Conservation (phyloP, 1,140 invertebrate genomes). For the Bemisia tabaci region DNA sequence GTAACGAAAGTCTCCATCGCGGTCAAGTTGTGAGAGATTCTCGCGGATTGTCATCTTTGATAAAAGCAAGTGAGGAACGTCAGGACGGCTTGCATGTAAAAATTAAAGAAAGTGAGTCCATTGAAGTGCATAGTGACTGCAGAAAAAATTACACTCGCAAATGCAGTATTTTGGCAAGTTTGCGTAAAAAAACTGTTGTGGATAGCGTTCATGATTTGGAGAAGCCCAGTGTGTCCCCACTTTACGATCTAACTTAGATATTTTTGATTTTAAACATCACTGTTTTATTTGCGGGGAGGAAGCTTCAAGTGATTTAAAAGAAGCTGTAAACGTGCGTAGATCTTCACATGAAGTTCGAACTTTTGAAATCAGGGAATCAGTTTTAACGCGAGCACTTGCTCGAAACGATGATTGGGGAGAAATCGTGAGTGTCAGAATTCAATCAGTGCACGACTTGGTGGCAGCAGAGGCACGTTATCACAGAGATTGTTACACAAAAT, state of each 20-base stretch:
- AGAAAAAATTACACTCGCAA: background rate
- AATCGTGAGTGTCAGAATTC: background rate
- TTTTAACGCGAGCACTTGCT: background rate
- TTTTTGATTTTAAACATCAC: conserved; percentile 1
- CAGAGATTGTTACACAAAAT: conserved; percentile 4
- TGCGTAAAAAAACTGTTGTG: background rate
- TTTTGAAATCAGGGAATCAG: background rate
- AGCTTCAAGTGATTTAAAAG: conserved; percentile 1
- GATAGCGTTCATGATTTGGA: background rate
- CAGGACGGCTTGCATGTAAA: background rate
- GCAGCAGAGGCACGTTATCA: conserved; percentile 3
- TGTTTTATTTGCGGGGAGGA: conserved; percentile 2
- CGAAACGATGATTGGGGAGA: background rate
- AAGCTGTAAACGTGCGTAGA: background rate
- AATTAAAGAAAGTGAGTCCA: background rate
- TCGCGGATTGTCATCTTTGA: background rate
- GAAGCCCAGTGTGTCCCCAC: background rate
- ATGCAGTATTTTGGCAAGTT: background rate
- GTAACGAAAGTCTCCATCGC: background rate
- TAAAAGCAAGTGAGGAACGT: background rate
- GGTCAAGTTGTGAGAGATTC: background rate
- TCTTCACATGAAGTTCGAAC: background rate
- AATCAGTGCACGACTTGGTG: background rate
- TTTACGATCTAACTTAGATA: background rate
- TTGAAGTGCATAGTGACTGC: background rate